Evolutionary conservation across 2,888 invertebrate species (phyloP).

Genomic region (Latrodectus hesperus): DNA sequence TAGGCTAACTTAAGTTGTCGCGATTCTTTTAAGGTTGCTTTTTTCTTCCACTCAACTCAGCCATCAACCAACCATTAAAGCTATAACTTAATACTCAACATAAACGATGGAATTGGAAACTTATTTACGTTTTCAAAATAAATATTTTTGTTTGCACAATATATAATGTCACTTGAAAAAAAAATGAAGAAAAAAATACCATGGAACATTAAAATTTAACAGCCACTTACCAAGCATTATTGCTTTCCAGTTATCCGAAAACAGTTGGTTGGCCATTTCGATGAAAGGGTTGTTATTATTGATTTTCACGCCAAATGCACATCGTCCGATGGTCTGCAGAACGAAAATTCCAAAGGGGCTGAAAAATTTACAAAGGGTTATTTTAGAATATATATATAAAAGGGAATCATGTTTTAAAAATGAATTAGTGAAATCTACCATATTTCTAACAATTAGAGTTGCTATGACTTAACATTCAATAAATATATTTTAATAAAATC

Average conservation of each 20-base stretch:
- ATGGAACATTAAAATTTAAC: not conserved
- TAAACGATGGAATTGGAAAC: too few relatives aligned
- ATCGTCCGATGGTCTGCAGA: slow-evolving; percentile 49
- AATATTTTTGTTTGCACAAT: not conserved
- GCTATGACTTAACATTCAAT: too few relatives aligned
- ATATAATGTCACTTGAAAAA: not conserved
- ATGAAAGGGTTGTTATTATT: slow-evolving; percentile 55
- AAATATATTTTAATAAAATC: too few relatives aligned
- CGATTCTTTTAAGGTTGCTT: too few relatives aligned
- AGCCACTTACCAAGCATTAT: not conserved
- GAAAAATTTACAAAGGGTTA: not conserved
- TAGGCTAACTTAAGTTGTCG: too few relatives aligned
- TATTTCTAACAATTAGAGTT: too few relatives aligned
- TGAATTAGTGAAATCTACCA: too few relatives aligned
- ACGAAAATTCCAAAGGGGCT: slow-evolving; percentile 47
- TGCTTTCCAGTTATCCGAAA: slow-evolving; percentile 4
- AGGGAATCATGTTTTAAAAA: too few relatives aligned
- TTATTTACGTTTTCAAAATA: too few relatives aligned
- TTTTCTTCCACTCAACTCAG: too few relatives aligned
- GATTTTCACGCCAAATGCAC: slow-evolving; percentile 67
- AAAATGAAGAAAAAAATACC: not conserved
- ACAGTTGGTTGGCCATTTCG: slow-evolving; percentile 54
- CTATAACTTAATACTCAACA: too few relatives aligned
- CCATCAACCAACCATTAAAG: not conserved
- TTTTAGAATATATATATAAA: too few relatives aligned